A percentile compares a stretch with the other conserved stretches of the same genome.
phyloP scores from a whole-genome alignment of 2,113 vertebrate species.

The Peromyscus leucopus region DNA sequence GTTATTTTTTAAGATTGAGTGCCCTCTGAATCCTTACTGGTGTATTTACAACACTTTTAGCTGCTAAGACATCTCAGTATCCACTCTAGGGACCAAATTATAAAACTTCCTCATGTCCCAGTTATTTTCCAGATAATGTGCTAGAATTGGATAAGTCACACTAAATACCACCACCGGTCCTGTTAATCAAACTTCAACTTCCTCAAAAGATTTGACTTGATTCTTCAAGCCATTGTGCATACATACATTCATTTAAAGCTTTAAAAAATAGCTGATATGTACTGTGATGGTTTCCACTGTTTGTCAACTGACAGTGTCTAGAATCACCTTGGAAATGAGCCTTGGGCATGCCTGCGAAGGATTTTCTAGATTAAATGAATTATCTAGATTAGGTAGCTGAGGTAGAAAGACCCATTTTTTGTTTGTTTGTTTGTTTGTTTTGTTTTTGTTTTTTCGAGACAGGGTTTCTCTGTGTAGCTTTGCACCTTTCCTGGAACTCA shows the following conservation, averaged over 20 bases:
- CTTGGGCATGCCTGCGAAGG: neutral
- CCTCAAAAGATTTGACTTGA: neutral
- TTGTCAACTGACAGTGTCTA: neutral
- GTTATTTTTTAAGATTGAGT: neutral
- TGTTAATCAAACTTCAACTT: slow-evolving; percentile 12
- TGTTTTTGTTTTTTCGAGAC: too few relatives aligned
- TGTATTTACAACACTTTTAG: neutral
- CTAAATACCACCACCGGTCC: neutral
- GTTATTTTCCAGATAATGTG: neutral
- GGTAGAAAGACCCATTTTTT: neutral
- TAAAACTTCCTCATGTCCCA: neutral
- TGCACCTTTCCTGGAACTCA: too few relatives aligned
- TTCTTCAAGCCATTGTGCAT: neutral
- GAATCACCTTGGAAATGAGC: neutral
- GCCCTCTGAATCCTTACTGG: neutral
- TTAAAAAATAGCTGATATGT: neutral
- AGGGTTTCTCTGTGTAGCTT: too few relatives aligned
- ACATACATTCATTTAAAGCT: neutral
- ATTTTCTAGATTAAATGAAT: neutral
- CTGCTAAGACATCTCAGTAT: neutral
- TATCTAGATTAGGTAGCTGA: neutral
- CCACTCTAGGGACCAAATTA: neutral
- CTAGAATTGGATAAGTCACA: slow-evolving; percentile 1
- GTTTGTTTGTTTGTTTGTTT: too few relatives aligned
- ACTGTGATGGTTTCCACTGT: neutral